Base-by-base conservation (phyloP, 2,113 vertebrate genomes). In the Phodopus roborovskii region DNA sequence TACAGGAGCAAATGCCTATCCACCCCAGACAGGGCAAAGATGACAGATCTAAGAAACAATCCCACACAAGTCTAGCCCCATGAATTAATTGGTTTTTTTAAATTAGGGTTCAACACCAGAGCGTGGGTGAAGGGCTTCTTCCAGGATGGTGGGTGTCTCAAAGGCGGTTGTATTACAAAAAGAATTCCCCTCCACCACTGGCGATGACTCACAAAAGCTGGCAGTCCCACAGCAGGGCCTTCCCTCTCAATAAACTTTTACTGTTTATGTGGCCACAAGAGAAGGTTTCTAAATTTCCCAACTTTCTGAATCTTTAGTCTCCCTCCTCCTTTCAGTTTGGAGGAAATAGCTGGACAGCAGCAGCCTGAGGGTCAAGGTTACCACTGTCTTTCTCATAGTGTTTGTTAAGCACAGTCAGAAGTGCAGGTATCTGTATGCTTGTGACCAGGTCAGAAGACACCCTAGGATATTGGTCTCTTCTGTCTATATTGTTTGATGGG, bases 391-490 rank as follows among this genome's bases (percentile, higher is more conserved):
- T 82, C 79, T 81, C 58, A 20, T 19, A 33, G 53, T 15, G 53
- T n/a, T 20, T 58, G 11, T 50, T 50, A 3, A 5, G 7, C 78
- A n/a, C 33, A 24, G 20, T 26, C 5, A 58, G 4, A 9, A 15
- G 22, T 60, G 56, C 0, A 1, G 13, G 36, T 2, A 4, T 39
- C 3, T 82, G 56, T 26, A 9, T n/a, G 19, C 39, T 0, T 60
- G 36, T 48, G 45, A 60, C 2, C 7, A 82, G 53, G 22, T 39
- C 56, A 82, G 56, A 82, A 22, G 22, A 39, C 79, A 16, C 10
- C 1, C 36, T 24, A 60, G 79, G 36, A 39, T 1, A 15, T 19
- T 30, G 24, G n/a, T 10, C n/a, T 17, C 62, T 62, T 62, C 81
- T 26, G 12, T 42, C 58, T 30, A 84, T 0, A 11, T 81, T 81